These are phyloP conservation scores for Drosophila sproati DNA, from an alignment of 1,140 invertebrate species.

Conservation along the genomic window DNA sequence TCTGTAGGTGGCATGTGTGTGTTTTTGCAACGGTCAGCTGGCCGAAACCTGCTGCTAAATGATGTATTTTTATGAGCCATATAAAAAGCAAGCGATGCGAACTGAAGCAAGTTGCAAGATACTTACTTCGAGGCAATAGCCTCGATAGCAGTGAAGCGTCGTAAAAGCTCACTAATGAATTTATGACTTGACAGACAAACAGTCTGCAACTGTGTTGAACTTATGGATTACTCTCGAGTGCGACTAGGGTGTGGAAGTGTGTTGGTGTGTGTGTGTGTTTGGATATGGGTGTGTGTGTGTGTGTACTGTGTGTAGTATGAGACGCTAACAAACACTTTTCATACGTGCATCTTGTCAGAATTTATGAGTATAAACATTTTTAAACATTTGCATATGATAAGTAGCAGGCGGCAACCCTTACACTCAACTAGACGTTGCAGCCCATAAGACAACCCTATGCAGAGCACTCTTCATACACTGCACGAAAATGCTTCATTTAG, in stretches of 20 bases:
- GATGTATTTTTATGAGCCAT: conserved; percentile 24
- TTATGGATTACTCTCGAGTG: conserved; percentile 14
- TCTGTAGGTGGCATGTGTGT: not conserved
- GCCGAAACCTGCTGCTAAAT: conserved; percentile 2
- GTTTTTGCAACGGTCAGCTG: conserved; percentile 11
- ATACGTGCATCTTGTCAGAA: conserved; percentile 24
- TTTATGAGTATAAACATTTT: conserved; percentile 56
- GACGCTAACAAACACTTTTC: conserved; percentile 27
- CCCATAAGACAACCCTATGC: conserved; percentile 4
- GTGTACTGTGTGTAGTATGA: not conserved
- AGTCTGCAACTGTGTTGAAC: conserved; percentile 21
- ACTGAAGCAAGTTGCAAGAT: not conserved
- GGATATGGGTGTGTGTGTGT: no score
- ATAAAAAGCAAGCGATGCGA: conserved; percentile 17
- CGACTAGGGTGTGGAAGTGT: no score
- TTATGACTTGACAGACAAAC: conserved; percentile 46
- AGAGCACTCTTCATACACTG: not conserved
- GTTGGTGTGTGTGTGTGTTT: not conserved
- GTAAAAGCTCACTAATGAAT: conserved; percentile 48
- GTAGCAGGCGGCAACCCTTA: conserved; percentile 35
- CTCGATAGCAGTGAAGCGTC: conserved; percentile 10
- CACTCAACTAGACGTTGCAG: conserved; percentile 1
- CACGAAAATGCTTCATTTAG: not conserved
- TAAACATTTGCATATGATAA: conserved; percentile 67
- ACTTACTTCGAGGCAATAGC: conserved; percentile 12